Conservation (phyloP, 1,140 invertebrate genomes). For the Drosophila trapezifrons region DNA sequence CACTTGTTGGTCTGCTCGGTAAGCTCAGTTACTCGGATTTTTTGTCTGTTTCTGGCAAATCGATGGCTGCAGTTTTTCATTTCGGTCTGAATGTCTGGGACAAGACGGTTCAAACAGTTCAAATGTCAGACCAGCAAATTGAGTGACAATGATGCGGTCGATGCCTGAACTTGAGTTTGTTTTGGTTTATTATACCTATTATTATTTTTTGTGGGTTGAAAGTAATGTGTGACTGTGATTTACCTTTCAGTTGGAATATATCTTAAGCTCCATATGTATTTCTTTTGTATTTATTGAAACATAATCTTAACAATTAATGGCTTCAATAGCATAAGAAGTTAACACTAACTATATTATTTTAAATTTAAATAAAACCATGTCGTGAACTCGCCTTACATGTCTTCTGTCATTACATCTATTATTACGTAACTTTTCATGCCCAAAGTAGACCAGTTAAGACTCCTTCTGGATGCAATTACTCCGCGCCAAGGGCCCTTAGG, state of each 20-base stretch:
- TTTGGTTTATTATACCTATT: neutral
- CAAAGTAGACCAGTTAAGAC: constrained; percentile 2
- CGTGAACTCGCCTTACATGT: too few species aligned
- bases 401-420: too few species aligned
- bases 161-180: constrained; percentile 16
- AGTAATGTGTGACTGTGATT: neutral
- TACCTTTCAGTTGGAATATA: neutral
- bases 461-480: constrained; percentile 9
- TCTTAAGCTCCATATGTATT: neutral
- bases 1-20: constrained; percentile 39
- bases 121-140: constrained; percentile 63
- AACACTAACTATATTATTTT: too few species aligned
- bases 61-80: constrained; percentile 36
- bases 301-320: too few species aligned
- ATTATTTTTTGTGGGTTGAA: neutral
- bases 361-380: too few species aligned
- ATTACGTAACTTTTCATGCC: neutral
- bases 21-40: neutral
- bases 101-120: constrained; percentile 52
- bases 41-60: constrained; percentile 13
- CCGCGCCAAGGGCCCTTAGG: constrained; percentile 1
- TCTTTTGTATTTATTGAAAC: neutral
- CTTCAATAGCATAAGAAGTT: too few species aligned
- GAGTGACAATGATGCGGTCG: constrained; percentile 71
- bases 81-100: constrained; percentile 26